Evolutionary conservation across 2,888 invertebrate species (phyloP).

Genomic region (Tinea trinotella): DNA sequence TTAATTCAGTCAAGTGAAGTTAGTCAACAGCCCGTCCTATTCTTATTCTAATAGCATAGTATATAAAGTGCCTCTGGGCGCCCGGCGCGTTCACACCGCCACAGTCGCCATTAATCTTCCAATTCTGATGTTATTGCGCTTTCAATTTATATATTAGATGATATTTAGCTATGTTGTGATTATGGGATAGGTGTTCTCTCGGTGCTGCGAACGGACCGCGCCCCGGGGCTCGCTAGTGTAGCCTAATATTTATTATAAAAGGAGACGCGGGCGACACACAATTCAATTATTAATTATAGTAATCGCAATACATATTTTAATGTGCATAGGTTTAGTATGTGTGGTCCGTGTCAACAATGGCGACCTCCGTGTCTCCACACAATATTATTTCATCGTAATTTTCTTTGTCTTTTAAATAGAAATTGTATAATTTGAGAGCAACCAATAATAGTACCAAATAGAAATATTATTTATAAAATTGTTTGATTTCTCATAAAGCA

Average conservation of each 20-base stretch:
- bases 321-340: constrained; percentile 14
- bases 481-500: constrained; percentile 69
- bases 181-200: not conserved
- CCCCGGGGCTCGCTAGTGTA: constrained; percentile 11
- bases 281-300: constrained; percentile 26
- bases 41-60: no score
- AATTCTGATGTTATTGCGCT: constrained; percentile 46
- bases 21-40: no score
- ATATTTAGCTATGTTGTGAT: constrained; percentile 9
- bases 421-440: constrained; percentile 64
- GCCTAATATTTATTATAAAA: constrained; percentile 8
- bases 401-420: constrained; percentile 66
- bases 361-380: constrained; percentile 19
- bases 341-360: constrained; percentile 24
- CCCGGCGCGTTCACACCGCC: constrained; percentile 34
- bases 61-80: constrained; percentile 20
- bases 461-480: constrained; percentile 59
- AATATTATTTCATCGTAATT: constrained; percentile 58
- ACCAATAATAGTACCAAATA: constrained; percentile 73
- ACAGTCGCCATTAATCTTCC: constrained; percentile 32
- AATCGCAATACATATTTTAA: constrained; percentile 18
- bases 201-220: constrained; percentile 1
- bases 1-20: no score
- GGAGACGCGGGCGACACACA: constrained; percentile 20
- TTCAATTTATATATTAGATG: constrained; percentile 36